Conservation (phyloP, 2,888 invertebrate genomes). For the Alviniconcha strummeri region DNA sequence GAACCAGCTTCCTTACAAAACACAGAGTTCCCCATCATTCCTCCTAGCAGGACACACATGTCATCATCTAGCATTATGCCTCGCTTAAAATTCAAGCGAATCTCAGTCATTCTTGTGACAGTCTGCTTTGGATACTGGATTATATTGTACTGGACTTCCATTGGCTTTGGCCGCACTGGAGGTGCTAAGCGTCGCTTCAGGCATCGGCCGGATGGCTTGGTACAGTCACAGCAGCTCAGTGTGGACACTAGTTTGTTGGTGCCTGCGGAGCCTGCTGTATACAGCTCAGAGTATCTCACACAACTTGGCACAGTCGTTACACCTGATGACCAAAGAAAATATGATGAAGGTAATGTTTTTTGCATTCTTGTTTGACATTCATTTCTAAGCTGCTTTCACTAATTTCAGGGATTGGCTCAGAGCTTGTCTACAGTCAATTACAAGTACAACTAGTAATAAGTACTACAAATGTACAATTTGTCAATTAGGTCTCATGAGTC, state of each 20-base stretch:
- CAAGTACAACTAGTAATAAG: too few relatives aligned
- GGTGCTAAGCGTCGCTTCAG: constrained; percentile 8
- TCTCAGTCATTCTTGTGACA: background rate
- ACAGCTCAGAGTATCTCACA: constrained; percentile 46
- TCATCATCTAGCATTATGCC: constrained; percentile 16
- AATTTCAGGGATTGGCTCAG: too few relatives aligned
- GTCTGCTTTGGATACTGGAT: constrained; percentile 24
- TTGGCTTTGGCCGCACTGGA: background rate
- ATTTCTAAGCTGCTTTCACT: too few relatives aligned
- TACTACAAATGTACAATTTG: too few relatives aligned
- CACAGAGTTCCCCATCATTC: too few relatives aligned
- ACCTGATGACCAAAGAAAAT: constrained; percentile 63
- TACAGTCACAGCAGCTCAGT: too few relatives aligned
- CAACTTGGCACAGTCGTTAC: constrained; percentile 58
- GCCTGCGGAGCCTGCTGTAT: constrained; percentile 19
- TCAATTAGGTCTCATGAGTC: too few relatives aligned
- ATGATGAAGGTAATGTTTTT: constrained; percentile 80
- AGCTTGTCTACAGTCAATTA: too few relatives aligned
- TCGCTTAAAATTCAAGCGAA: constrained; percentile 25
- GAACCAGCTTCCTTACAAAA: too few relatives aligned
- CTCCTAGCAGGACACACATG: background rate
- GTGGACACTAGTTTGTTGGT: background rate
- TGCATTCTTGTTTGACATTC: too few relatives aligned
- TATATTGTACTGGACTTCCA: constrained; percentile 24
- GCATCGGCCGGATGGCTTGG: background rate